Base-by-base conservation (phyloP, 2,888 invertebrate species). In the Belgica antarctica region DNA sequence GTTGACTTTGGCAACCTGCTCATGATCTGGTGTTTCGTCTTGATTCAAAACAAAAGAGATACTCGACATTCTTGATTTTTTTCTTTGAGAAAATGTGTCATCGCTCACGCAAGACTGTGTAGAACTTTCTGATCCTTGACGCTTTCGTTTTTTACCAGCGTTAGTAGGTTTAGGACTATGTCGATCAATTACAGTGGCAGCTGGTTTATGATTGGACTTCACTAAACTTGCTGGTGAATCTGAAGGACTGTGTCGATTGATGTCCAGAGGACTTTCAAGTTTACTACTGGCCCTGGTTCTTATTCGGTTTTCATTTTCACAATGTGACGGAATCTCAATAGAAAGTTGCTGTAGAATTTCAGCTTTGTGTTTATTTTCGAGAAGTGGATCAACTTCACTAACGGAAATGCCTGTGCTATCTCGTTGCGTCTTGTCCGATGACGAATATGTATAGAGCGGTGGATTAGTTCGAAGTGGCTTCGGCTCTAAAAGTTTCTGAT, bases 51-150 rank as follows among this genome's bases (percentile, higher is more conserved):
- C 36, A 12, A 62, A 36, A 27, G 41, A 2, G n/a, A 27, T 59
- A 12, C n/a, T 15, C 3, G 59, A 59, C 10, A 28, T 63, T 62
- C 68, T 72, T 57, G 68, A 34, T 15, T 65, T 41, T 31, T 71
- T 28, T 19, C 36, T 24, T 31, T 70, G 72, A n/a, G 66, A 73
- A 73, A 72, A 74, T 74, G 71, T 72, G 73, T 84, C 86, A 74
- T 85, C 85, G 75, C 86, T 86, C 62, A 84, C 81, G 73, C 85
- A 84, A 1, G 88, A 86, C 1, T 86, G 85, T 72, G 83, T 83
- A 47, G 86, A 88, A 78, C 89, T 88, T 75, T 91, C 92, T 0
- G 90, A 90, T 76, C 90, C 92, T 76, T 89, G 87, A 61, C 91
- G 84, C 77, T 89, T 89, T 71, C 92, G 84, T 77, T 92, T 82